Percentiles rank a stretch among this genome's conserved stretches.
Conservation (phyloP, 2,888 invertebrate species). For the Meloe dianella region DNA sequence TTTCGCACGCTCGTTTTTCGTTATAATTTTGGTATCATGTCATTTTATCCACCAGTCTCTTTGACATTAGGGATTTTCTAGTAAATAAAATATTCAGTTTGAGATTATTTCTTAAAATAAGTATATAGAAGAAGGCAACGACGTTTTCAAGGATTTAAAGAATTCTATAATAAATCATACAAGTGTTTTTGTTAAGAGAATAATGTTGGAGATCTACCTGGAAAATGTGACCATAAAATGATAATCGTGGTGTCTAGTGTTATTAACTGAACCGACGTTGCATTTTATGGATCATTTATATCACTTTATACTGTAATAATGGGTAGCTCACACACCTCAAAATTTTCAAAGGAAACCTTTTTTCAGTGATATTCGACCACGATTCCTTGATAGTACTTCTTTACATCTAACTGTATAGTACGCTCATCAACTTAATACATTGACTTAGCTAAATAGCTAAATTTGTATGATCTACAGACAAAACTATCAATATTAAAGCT, state of each 20-base stretch:
- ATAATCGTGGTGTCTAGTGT: neutral
- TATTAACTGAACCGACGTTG: constrained; percentile 7
- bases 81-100: constrained; percentile 2
- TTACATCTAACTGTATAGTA: no score
- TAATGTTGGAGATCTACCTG: constrained; percentile 4
- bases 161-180: neutral
- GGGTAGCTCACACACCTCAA: neutral
- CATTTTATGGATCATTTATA: constrained; percentile 11
- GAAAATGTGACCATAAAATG: neutral
- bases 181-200: neutral
- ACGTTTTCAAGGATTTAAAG: no score
- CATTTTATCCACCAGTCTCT: neutral
- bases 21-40: neutral
- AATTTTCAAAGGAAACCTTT: neutral
- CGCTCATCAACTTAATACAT: no score
- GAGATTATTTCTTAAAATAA: no score
- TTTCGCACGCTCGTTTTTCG: neutral
- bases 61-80: neutral
- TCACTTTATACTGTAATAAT: constrained; percentile 1
- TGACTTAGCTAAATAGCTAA: no score
- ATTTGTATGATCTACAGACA: no score
- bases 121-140: no score
- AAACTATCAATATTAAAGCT: no score
- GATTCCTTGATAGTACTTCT: no score
- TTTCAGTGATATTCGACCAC: neutral